A percentile compares a stretch with the other conserved stretches of the same genome.
Evolutionary conservation across 2,797 vertebrate genomes (phyloP).

Genomic region (Spondyliosoma cantharus): DNA sequence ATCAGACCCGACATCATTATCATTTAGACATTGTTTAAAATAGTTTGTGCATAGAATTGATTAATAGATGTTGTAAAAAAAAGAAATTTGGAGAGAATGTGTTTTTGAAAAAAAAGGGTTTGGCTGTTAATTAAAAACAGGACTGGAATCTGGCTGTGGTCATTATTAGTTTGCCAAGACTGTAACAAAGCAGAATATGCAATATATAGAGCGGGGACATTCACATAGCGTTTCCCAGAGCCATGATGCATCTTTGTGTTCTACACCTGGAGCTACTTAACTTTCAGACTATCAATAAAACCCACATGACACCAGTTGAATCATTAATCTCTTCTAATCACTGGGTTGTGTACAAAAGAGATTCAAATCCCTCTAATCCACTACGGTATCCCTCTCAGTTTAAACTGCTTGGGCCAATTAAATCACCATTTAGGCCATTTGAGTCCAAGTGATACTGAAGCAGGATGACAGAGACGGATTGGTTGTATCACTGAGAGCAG

Average conservation of each 20-base stretch:
- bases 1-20: slow-evolving; percentile 26
- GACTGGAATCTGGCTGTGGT: slow-evolving; percentile 37
- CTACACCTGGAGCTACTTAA: slow-evolving; percentile 58
- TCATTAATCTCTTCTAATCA: slow-evolving; percentile 50
- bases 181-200: slow-evolving; percentile 48
- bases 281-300: slow-evolving; percentile 38
- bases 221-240: slow-evolving; percentile 29
- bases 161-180: slow-evolving; percentile 49
- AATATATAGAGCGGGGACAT: slow-evolving; percentile 33
- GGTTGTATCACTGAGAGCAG: slow-evolving; percentile 60
- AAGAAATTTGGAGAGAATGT: slow-evolving; percentile 46
- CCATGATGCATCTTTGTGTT: slow-evolving; percentile 7
- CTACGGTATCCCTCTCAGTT: slow-evolving; percentile 26
- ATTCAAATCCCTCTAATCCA: slow-evolving; percentile 51
- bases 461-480: slow-evolving; percentile 65
- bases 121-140: slow-evolving; percentile 61
- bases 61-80: slow-evolving; percentile 46
- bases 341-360: slow-evolving; percentile 42
- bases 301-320: slow-evolving; percentile 31
- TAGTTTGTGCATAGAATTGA: slow-evolving; percentile 41
- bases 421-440: slow-evolving; percentile 51
- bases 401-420: slow-evolving; percentile 51
- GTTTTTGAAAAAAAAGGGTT: slow-evolving; percentile 33
- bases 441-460: slow-evolving; percentile 52
- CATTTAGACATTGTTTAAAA: slow-evolving; percentile 38